These are phyloP conservation scores for Lophius piscatorius DNA, from an alignment of 2,113 vertebrate species.

Conservation along the genomic window DNA sequence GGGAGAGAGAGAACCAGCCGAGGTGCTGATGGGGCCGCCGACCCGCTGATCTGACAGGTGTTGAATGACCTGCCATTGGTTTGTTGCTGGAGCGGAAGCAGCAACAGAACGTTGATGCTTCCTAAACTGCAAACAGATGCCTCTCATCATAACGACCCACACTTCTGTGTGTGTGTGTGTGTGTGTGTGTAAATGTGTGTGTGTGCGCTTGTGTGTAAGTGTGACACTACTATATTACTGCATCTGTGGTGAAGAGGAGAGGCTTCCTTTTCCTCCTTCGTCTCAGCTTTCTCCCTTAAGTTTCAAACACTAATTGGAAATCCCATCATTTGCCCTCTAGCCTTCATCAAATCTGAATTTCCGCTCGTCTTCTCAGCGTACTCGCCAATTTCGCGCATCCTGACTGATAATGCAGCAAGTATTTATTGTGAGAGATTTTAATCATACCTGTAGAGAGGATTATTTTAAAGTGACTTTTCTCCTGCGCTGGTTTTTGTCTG, in stretches of 20 bases:
- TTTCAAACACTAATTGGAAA: constrained; percentile 39
- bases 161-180: constrained; percentile 2
- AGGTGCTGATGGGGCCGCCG: constrained; percentile 19
- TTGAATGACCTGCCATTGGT: constrained; percentile 47
- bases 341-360: constrained; percentile 58
- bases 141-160: constrained; percentile 13
- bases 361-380: constrained; percentile 49
- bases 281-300: constrained; percentile 23
- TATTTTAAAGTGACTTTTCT: constrained; percentile 40
- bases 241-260: constrained; percentile 6
- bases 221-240: neutral
- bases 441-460: constrained; percentile 59
- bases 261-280: constrained; percentile 20
- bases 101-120: neutral
- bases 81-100: constrained; percentile 24
- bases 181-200: constrained; percentile 4
- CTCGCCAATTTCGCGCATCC: constrained; percentile 59
- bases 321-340: constrained; percentile 45
- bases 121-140: neutral
- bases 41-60: constrained; percentile 34
- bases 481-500: constrained; percentile 43
- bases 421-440: constrained; percentile 65
- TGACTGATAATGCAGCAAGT: constrained; percentile 48
- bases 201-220: neutral
- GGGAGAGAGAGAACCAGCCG: constrained; percentile 15